Conservation (phyloP, 2,888 invertebrate genomes). For the Scaptomyza caliginosa region DNA sequence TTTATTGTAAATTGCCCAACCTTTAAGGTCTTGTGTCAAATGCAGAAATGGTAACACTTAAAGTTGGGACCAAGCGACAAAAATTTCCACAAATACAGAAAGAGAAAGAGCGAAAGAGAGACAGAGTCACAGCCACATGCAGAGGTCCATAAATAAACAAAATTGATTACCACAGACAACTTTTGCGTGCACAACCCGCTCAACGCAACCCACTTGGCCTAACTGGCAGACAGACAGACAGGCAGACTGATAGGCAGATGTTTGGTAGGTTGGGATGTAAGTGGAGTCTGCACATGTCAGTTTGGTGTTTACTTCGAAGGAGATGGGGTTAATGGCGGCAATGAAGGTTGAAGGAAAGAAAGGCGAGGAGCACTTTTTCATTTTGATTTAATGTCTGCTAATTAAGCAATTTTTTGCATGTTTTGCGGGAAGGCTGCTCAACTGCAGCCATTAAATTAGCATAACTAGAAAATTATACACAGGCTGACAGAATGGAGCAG, state of each 20-base stretch:
- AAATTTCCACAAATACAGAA: background rate
- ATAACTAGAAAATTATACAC: slow-evolving; percentile 77
- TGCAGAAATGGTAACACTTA: slow-evolving; percentile 46
- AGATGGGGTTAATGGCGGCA: slow-evolving; percentile 1
- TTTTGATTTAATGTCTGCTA: slow-evolving; percentile 79
- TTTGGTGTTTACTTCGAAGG: slow-evolving; percentile 27
- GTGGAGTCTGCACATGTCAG: slow-evolving; percentile 73
- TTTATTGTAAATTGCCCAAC: slow-evolving; percentile 7
- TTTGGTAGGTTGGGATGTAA: background rate
- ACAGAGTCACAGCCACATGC: slow-evolving; percentile 21
- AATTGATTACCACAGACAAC: slow-evolving; percentile 76
- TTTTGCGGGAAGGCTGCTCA: slow-evolving; percentile 44
- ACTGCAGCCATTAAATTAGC: slow-evolving; percentile 75
- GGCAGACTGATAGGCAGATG: background rate
- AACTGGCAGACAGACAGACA: slow-evolving; percentile 1
- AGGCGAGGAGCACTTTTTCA: slow-evolving; percentile 54
- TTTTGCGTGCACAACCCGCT: slow-evolving; percentile 68
- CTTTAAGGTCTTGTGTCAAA: slow-evolving; percentile 58
- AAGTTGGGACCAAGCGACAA: slow-evolving; percentile 21
- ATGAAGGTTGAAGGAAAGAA: background rate
- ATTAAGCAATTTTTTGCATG: slow-evolving; percentile 71
- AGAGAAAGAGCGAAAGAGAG: background rate
- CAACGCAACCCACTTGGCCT: slow-evolving; percentile 17
- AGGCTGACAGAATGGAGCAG: slow-evolving; percentile 23
- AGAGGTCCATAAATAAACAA: slow-evolving; percentile 75